Conservation (phyloP, 2,888 invertebrate genomes). For the Cerastoderma edule region DNA sequence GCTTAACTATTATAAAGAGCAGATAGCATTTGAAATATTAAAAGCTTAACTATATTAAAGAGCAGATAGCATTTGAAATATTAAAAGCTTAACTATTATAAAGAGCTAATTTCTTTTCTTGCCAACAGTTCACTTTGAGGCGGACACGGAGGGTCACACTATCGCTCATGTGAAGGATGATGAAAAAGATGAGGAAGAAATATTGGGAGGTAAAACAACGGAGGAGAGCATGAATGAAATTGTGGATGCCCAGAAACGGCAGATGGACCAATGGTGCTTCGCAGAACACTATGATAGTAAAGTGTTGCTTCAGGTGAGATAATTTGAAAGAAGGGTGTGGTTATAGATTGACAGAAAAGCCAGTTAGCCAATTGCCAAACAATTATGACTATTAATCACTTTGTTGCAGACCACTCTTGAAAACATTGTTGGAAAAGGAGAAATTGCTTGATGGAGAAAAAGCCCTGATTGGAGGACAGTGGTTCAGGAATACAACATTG, state of each 20-base stretch:
- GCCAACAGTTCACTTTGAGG: slow-evolving; percentile 80
- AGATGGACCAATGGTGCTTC: slow-evolving; percentile 83
- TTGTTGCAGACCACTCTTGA: background rate
- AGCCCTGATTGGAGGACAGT: too few species aligned
- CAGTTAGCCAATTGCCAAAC: background rate
- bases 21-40: too few species aligned
- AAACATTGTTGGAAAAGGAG: slow-evolving; percentile 9
- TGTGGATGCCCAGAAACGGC: slow-evolving; percentile 79
- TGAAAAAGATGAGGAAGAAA: slow-evolving; percentile 58
- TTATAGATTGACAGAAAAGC: background rate
- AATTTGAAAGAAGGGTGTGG: background rate
- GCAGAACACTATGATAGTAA: slow-evolving; percentile 82
- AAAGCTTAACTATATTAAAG: too few species aligned
- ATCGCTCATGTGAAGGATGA: slow-evolving; percentile 63
- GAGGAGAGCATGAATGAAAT: slow-evolving; percentile 78
- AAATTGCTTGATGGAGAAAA: too few species aligned
- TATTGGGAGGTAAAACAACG: slow-evolving; percentile 66
- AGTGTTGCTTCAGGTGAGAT: slow-evolving; percentile 80
- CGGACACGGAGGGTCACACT: slow-evolving; percentile 68
- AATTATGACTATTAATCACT: too few species aligned
- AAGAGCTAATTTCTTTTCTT: too few species aligned
- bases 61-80: too few species aligned
- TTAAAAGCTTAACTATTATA: too few species aligned
- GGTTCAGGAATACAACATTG: too few species aligned
- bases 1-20: too few species aligned